Evolutionary conservation across 2,888 invertebrate genomes (phyloP), one percentile per base, ranked within the genome.

Genomic region (Marasmarcha lunaedactyla): DNA sequence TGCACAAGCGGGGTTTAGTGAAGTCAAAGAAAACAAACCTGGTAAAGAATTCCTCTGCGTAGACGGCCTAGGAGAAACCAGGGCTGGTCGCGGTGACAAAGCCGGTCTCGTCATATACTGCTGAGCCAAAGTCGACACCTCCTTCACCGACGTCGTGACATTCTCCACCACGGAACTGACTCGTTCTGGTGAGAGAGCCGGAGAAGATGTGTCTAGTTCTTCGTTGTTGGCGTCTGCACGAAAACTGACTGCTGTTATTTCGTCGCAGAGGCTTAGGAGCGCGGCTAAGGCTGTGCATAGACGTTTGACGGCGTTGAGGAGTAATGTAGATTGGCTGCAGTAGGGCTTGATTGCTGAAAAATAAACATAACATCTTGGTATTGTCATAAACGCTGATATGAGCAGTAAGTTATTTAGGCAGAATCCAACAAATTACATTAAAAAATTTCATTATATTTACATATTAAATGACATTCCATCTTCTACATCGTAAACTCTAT

Each of bases 231-330:
- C 69, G 46, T 78, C 87, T 15, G 88, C 87, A n/a, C 87, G 84
- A 57, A 89, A 85, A 52, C 91, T 89, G 35, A 90, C 89, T 48
- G 90, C 89, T 46, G 95, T 86, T 38, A 94, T 91, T 69, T 95
- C 93, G 70, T 97, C 97, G 68, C 96, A 95, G 48, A 95, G 87
- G 55, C 93, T 91, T 54, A 97, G 91, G 51, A 97, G 85, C 76
- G 91, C 90, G 2, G 94, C 95, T 46, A 96, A 84, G 47, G 93
- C 92, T 52, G 92, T 89, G 62, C 95, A 95, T 42, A 97, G 90
- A 60, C 93, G 91, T 66, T 92, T 93, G 39, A 93, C 93, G 10
- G 94, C 94, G 40, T 91, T 91, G 57, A 87, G 87, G 51, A 94
- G 74, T 35, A 86, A 86, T 40, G 90, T 89, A 52, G 92, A 91